phyloP scores from a whole-genome alignment of 2,113 vertebrate species.

The Phyllopteryx taeniolatus region DNA sequence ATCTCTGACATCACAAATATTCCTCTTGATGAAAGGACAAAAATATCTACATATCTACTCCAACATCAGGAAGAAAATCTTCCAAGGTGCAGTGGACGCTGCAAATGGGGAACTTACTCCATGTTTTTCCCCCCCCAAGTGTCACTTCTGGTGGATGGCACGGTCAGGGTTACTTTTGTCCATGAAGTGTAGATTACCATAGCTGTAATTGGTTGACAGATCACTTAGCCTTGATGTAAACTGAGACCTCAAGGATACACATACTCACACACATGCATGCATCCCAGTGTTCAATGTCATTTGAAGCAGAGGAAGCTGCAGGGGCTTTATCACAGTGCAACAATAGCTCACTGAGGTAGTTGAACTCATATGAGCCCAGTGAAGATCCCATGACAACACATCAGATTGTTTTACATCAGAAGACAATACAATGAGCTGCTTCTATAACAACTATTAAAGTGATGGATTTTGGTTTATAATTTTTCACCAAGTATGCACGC shows the following conservation, averaged over 20 bases:
- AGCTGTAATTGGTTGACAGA: conserved; percentile 31
- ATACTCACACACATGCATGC: not conserved
- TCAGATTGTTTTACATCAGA: conserved; percentile 24
- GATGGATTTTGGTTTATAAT: not conserved
- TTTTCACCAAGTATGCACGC: not conserved
- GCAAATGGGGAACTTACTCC: not conserved
- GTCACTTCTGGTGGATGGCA: not conserved
- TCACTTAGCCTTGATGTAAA: conserved; percentile 36
- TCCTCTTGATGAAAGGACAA: no score
- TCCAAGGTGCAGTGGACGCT: not conserved
- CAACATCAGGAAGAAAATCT: no score
- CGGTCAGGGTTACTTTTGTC: not conserved
- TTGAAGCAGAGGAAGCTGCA: conserved; percentile 30
- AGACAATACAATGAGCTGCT: not conserved
- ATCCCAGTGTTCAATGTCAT: conserved; percentile 30
- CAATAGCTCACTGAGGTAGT: conserved; percentile 32
- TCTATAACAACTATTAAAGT: not conserved
- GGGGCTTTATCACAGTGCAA: conserved; percentile 34
- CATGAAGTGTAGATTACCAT: not conserved
- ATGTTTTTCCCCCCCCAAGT: not conserved
- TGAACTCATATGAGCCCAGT: conserved; percentile 21
- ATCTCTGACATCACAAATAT: no score
- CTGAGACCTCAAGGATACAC: conserved; percentile 24
- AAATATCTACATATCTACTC: no score
- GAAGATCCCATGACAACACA: conserved; percentile 37